These are phyloP conservation scores for Scomber colias DNA, from an alignment of 2,113 vertebrate genomes.

Conservation along the genomic window DNA sequence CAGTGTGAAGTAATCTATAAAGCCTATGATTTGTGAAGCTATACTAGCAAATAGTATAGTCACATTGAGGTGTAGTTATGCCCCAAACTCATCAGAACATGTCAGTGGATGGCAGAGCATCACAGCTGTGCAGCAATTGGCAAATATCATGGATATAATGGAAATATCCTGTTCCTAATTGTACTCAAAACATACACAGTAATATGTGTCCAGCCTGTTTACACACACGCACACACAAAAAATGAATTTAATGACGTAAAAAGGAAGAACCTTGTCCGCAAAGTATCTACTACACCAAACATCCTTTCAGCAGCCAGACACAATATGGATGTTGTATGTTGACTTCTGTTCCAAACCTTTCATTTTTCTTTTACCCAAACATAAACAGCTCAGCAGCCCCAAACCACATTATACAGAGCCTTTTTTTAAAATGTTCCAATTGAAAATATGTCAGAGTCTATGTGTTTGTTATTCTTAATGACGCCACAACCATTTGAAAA, in stretches of 20 bases:
- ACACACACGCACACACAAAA: not conserved
- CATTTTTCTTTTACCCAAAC: constrained; percentile 1
- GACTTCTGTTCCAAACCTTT: not conserved
- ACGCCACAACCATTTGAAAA: not conserved
- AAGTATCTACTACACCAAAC: not conserved
- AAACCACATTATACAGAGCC: not conserved
- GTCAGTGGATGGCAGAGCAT: not conserved
- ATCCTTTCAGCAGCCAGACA: too few species aligned
- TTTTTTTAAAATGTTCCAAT: too few species aligned
- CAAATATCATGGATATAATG: not conserved
- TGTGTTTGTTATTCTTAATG: constrained; percentile 13
- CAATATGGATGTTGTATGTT: not conserved
- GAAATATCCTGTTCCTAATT: not conserved
- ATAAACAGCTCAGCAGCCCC: constrained; percentile 10
- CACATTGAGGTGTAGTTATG: not conserved
- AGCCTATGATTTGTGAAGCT: not conserved
- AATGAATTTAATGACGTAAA: not conserved
- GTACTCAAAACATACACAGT: not conserved
- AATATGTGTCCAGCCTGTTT: too few species aligned
- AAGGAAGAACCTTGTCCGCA: constrained; percentile 3
- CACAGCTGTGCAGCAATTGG: not conserved
- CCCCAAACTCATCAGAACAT: not conserved
- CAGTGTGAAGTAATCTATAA: constrained; percentile 3
- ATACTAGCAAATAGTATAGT: too few species aligned
- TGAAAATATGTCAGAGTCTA: not conserved